These are phyloP conservation scores for Busseola fusca DNA, from an alignment of 2,888 invertebrate genomes.

Conservation along the genomic window DNA sequence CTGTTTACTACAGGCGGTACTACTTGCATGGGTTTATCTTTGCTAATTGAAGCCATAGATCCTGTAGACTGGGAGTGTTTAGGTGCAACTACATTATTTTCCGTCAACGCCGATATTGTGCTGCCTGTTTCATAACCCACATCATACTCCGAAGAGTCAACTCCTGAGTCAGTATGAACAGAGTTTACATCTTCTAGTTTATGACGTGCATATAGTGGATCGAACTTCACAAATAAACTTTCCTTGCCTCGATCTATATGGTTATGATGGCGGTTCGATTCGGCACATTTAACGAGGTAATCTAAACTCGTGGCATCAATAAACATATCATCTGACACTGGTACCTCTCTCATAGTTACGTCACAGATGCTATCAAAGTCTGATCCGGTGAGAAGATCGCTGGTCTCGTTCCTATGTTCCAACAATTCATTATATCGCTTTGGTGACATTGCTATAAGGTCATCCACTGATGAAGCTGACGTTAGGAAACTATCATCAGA, in stretches of 20 bases:
- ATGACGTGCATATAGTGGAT: slow-evolving; percentile 85
- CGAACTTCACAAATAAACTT: slow-evolving; percentile 91
- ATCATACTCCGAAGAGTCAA: slow-evolving; percentile 77
- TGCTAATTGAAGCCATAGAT: slow-evolving; percentile 67
- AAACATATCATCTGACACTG: slow-evolving; percentile 81
- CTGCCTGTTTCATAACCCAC: slow-evolving; percentile 85
- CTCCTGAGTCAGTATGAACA: slow-evolving; percentile 66
- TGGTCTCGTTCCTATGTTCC: slow-evolving; percentile 72
- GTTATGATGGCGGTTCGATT: slow-evolving; percentile 77
- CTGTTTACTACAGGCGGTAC: slow-evolving; percentile 81
- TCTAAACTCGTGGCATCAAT: slow-evolving; percentile 89
- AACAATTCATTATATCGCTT: slow-evolving; percentile 64
- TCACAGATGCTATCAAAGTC: slow-evolving; percentile 84
- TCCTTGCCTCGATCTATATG: slow-evolving; percentile 86
- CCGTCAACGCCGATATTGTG: slow-evolving; percentile 75
- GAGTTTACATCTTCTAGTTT: slow-evolving; percentile 65
- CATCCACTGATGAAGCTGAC: slow-evolving; percentile 79
- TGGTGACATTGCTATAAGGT: slow-evolving; percentile 82
- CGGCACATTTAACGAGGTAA: slow-evolving; percentile 85
- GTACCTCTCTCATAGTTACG: slow-evolving; percentile 82
- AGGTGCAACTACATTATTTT: slow-evolving; percentile 69
- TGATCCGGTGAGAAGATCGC: slow-evolving; percentile 80
- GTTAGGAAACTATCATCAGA: slow-evolving; percentile 80
- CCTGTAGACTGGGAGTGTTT: slow-evolving; percentile 76
- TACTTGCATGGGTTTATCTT: slow-evolving; percentile 83